These are phyloP conservation scores for Coptodon bakossiorum DNA, from an alignment of 2,113 vertebrate genomes.

Conservation along the genomic window DNA sequence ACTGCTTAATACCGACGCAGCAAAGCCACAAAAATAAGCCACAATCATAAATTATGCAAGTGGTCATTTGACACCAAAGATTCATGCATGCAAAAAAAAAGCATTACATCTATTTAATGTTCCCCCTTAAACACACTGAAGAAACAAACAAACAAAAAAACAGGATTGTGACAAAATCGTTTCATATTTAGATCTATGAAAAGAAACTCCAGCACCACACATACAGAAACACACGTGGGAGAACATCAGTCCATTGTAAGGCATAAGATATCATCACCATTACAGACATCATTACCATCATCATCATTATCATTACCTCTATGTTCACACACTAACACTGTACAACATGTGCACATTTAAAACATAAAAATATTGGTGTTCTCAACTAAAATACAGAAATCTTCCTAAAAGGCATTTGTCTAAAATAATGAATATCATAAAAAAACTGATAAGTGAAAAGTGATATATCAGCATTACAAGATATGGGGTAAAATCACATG, in stretches of 20 bases:
- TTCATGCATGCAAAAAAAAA: conserved; percentile 21
- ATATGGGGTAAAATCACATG: background rate
- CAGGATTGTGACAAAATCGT: background rate
- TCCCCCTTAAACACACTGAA: background rate
- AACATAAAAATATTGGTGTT: background rate
- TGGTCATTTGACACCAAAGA: background rate
- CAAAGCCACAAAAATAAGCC: conserved; percentile 3
- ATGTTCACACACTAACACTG: background rate
- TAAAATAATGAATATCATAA: background rate
- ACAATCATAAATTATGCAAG: background rate
- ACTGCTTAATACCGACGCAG: background rate
- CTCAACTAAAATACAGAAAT: background rate
- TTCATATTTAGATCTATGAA: background rate
- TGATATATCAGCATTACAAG: background rate
- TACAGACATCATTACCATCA: background rate
- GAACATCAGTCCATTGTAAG: conserved; percentile 9
- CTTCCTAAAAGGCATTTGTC: background rate
- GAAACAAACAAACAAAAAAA: background rate
- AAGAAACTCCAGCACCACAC: background rate
- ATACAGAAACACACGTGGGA: background rate
- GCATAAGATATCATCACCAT: background rate
- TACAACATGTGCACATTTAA: conserved; percentile 2
- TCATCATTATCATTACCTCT: background rate
- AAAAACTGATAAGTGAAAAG: background rate
- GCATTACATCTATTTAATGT: background rate